Evolutionary conservation across 1,140 invertebrate genomes (phyloP).

Genomic region (Pararge aegeria): DNA sequence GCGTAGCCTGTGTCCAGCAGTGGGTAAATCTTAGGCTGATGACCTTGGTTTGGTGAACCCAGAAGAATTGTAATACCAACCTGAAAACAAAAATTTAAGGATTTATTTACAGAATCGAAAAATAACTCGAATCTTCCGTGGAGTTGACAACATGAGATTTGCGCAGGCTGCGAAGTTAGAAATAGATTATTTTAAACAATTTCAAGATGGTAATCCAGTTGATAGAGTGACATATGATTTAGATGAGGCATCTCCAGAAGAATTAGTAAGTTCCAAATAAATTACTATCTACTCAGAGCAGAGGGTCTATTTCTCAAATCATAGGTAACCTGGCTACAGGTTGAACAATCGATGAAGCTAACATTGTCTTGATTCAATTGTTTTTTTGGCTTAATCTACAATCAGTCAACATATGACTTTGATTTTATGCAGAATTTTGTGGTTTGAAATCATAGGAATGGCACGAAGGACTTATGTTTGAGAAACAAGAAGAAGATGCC

Average conservation of each 20-base stretch:
- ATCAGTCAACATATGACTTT: too few species aligned
- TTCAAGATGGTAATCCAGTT: conserved; percentile 24
- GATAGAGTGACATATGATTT: conserved; percentile 46
- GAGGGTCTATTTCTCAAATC: too few species aligned
- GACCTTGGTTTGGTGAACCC: too few species aligned
- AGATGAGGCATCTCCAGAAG: conserved; percentile 52
- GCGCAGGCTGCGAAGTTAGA: conserved; percentile 50
- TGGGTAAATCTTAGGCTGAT: too few species aligned
- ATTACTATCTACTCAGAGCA: background rate
- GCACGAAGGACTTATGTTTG: conserved; percentile 30
- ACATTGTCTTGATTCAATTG: too few species aligned
- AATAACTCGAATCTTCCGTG: conserved; percentile 55
- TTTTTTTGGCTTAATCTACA: too few species aligned
- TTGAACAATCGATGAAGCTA: too few species aligned
- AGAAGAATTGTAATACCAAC: too few species aligned
- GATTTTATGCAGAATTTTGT: background rate
- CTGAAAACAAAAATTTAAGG: too few species aligned
- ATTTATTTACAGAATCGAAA: conserved; percentile 52
- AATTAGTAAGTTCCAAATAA: conserved; percentile 42
- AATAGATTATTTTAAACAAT: conserved; percentile 35
- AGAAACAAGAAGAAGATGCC: conserved; percentile 34
- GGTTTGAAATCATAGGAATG: conserved; percentile 46
- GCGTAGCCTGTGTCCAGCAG: too few species aligned
- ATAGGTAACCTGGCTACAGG: too few species aligned
- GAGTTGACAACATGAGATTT: conserved; percentile 53